Base-by-base conservation (phyloP, 2,113 vertebrate genomes). In the Myocastor coypus region DNA sequence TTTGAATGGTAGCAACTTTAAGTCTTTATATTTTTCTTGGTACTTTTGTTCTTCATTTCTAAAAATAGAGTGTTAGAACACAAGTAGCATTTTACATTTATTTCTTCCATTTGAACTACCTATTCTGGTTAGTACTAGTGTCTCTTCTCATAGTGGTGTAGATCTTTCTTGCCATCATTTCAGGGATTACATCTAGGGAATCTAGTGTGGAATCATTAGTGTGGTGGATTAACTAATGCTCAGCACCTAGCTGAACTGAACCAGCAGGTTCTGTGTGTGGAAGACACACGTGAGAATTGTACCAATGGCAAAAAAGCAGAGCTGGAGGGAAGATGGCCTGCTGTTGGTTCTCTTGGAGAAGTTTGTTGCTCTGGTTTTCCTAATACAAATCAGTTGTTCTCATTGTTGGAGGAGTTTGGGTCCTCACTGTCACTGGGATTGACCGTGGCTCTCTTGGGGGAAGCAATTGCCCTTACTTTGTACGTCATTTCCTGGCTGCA, bases 101-200 rank as follows among this genome's bases (percentile, higher is more conserved):
- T 80, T 93, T 87, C 30, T 92, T 96, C 81, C 13, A 81, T 82
- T 89, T 85, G 20, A 82, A 7, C 73, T 61, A 61, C 6, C 73
- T 42, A 68, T 50, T 75, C 28, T 86, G 30, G 8, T 89, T 85
- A 89, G 16, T 57, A 81, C 59, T 81, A 26, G 59, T 59, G 1
- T 26, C 66, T 11, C 73, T 75, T 94, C 89, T 85, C 57, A 30
- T 73, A 61, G 32, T 89, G 64, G 20, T 81, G 4, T 7, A 75
- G 32, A 10, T 61, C 57, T 10, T 37, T 82, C 75, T 42, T 46
- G 30, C 66, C 57, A 55, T 12, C 50, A 90, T 52, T 68, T 55
- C 3, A 30, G 42, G 16, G 46, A 52, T 75, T 59, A 59, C 19
- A 7, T 82, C 69, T 89, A 85, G 28, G 17, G 17, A 42, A 16